These are phyloP conservation scores for Loris lydekkerianus DNA, from an alignment of 2,797 vertebrate genomes.

Conservation along the genomic window DNA sequence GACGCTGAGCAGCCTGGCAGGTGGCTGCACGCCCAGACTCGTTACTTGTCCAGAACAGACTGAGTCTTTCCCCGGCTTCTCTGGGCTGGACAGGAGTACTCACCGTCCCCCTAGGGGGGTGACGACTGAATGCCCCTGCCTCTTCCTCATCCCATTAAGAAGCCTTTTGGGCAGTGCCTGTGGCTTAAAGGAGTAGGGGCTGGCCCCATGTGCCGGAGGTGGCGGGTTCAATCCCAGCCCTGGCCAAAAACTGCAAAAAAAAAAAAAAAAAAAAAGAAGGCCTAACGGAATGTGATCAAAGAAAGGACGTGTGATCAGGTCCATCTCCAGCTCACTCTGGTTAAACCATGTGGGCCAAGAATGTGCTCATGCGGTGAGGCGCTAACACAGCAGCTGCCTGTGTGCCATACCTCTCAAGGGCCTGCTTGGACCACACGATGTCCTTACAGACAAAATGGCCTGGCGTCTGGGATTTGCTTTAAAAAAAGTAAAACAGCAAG, in stretches of 20 bases:
- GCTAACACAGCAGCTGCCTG: background rate
- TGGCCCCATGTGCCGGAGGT: too few relatives aligned
- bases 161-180: too few relatives aligned
- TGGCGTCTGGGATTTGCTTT: background rate
- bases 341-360: background rate
- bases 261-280: too few relatives aligned
- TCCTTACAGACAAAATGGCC: background rate
- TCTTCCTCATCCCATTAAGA: background rate
- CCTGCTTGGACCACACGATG: background rate
- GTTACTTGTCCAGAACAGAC: slow-evolving; percentile 72
- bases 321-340: fast-evolving
- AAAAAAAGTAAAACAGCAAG: background rate
- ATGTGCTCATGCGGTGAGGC: background rate
- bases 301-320: background rate
- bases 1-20: slow-evolving; percentile 79
- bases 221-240: too few relatives aligned
- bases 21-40: slow-evolving; percentile 68
- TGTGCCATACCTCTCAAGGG: background rate
- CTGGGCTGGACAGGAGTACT: too few relatives aligned
- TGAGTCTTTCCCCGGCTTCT: slow-evolving; percentile 70
- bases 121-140: background rate
- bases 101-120: background rate
- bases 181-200: too few relatives aligned
- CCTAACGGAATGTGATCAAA: background rate
- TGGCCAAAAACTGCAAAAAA: too few relatives aligned